A percentile compares a stretch with the other conserved stretches of the same genome.
These are phyloP conservation scores for Zaprionus camerounensis DNA, from an alignment of 1,140 invertebrate species.

Conservation along the genomic window DNA sequence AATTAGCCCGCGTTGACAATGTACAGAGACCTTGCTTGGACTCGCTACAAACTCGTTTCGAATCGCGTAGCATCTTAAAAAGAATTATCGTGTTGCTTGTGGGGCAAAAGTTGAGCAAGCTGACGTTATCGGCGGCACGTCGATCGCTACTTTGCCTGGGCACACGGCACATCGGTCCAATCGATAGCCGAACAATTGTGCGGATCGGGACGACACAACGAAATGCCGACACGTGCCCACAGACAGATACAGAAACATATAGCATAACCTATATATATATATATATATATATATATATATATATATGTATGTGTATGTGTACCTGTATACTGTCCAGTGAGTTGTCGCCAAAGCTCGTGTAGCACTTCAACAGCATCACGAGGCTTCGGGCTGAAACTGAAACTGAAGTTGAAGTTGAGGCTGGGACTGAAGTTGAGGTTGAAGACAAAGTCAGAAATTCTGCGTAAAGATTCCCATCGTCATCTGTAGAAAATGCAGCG, in stretches of 20 bases:
- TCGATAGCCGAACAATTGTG: constrained; percentile 61
- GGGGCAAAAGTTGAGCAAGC: constrained; percentile 27
- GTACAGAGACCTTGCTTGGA: constrained; percentile 5
- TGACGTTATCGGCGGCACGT: constrained; percentile 54
- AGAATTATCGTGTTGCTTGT: constrained; percentile 34
- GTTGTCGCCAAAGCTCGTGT: constrained; percentile 54
- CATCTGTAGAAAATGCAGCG: constrained; percentile 57
- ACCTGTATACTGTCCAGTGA: not conserved
- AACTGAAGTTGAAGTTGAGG: constrained; percentile 6
- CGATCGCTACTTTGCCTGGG: constrained; percentile 45
- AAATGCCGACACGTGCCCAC: constrained; percentile 76
- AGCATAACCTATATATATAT: not conserved
- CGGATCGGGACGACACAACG: constrained; percentile 30
- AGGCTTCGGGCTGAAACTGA: constrained; percentile 24
- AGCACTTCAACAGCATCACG: constrained; percentile 13
- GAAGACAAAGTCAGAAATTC: constrained; percentile 44
- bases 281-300: not conserved
- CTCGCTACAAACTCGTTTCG: constrained; percentile 1
- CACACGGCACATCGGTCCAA: constrained; percentile 33
- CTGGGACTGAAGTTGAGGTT: not conserved
- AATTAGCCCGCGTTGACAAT: constrained; percentile 8
- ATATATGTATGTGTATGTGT: not conserved
- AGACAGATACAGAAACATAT: not conserved
- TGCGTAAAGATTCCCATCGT: constrained; percentile 74
- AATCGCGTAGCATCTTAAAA: constrained; percentile 1